Evolutionary conservation across 2,797 vertebrate genomes (phyloP).

Genomic region (Sparidentex hasta): DNA sequence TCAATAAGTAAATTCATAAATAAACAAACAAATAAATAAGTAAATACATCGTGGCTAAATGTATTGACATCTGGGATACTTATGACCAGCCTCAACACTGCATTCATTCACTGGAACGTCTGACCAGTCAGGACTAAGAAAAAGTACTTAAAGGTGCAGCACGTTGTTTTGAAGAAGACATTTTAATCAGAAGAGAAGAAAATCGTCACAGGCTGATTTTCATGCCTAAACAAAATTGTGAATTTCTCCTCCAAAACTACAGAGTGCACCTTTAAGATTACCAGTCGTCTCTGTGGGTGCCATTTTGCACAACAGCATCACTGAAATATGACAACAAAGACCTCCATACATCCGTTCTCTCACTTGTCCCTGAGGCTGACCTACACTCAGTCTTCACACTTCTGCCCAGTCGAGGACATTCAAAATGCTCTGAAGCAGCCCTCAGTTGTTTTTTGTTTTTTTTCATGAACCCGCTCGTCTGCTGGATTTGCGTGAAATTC

Average conservation of each 20-base stretch:
- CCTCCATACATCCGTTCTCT: not conserved
- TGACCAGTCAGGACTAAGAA: constrained; percentile 15
- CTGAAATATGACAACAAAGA: not conserved
- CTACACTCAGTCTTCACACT: not conserved
- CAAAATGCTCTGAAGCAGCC: not conserved
- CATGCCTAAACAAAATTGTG: too few species aligned
- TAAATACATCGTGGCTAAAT: constrained; percentile 5
- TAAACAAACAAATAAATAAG: constrained; percentile 17
- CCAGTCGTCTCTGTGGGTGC: not conserved
- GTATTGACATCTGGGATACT: constrained; percentile 6
- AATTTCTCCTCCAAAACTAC: too few species aligned
- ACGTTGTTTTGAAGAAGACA: too few species aligned
- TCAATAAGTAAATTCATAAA: constrained; percentile 1
- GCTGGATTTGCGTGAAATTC: constrained; percentile 8
- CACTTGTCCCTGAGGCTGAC: not conserved
- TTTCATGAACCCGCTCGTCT: constrained; percentile 23
- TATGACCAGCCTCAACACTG: not conserved
- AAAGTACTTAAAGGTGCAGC: not conserved
- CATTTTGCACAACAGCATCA: not conserved
- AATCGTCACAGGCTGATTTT: too few species aligned
- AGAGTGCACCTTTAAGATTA: not conserved
- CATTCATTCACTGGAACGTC: constrained; percentile 16
- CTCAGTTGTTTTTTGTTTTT: constrained; percentile 22
- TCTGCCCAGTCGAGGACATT: constrained; percentile 8
- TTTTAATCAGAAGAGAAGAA: too few species aligned